These are phyloP conservation scores for Prionchulus punctatus DNA, from an alignment of 2,888 invertebrate species.

Conservation along the genomic window DNA sequence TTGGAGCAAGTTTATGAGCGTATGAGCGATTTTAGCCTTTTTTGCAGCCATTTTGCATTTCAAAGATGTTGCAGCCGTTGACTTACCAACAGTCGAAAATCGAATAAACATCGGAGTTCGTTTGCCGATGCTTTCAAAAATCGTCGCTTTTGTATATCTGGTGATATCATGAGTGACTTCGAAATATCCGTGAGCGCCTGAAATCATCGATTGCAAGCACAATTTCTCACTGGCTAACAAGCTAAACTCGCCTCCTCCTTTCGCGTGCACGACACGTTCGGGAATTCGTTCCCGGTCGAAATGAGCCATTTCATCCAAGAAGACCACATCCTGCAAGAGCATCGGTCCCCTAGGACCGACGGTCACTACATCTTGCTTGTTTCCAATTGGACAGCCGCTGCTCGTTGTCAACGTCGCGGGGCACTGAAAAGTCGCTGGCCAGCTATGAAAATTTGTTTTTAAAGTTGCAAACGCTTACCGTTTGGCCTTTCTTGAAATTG, in stretches of 20 bases:
- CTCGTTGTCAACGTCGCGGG: slow-evolving; percentile 70
- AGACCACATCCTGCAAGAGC: slow-evolving; percentile 59
- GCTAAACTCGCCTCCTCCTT: slow-evolving; percentile 73
- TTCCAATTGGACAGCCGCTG: slow-evolving; percentile 61
- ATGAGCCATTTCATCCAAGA: slow-evolving; percentile 44
- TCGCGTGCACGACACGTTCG: slow-evolving; percentile 87
- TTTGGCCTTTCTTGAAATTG: too few relatives aligned
- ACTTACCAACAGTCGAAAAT: slow-evolving; percentile 40
- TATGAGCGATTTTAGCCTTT: too few relatives aligned
- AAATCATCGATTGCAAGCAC: too few relatives aligned
- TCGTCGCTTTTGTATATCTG: slow-evolving; percentile 36
- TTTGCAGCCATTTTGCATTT: too few relatives aligned
- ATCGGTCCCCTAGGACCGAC: slow-evolving; percentile 74
- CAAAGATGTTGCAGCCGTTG: too few relatives aligned
- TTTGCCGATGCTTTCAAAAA: slow-evolving; percentile 39
- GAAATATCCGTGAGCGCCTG: slow-evolving; percentile 39
- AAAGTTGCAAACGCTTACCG: too few relatives aligned
- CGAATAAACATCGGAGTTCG: slow-evolving; percentile 37
- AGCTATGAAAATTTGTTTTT: too few relatives aligned
- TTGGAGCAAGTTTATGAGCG: too few relatives aligned
- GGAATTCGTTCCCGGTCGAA: slow-evolving; percentile 85
- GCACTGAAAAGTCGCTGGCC: too few relatives aligned
- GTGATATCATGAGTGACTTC: slow-evolving; percentile 40
- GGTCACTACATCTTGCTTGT: slow-evolving; percentile 58
- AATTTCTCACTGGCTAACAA: too few relatives aligned